A percentile compares a stretch with the other conserved stretches of the same genome.
Evolutionary conservation across 2,888 invertebrate species (phyloP).

Genomic region (Rotaria socialis): DNA sequence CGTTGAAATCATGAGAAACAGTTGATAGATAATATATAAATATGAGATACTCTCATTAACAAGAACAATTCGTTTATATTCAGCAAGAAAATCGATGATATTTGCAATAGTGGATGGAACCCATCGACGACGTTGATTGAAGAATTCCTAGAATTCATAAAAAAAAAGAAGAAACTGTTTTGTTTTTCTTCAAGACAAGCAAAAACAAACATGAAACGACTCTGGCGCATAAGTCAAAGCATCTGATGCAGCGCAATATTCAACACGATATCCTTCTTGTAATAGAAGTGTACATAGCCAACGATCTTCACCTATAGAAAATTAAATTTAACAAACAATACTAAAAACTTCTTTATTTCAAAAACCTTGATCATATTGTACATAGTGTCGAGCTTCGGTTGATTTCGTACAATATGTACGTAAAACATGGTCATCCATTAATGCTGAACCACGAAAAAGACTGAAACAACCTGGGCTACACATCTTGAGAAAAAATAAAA

Average conservation of each 20-base stretch:
- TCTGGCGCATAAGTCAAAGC: constrained; percentile 97
- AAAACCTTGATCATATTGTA: constrained; percentile 87
- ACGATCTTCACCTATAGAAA: constrained; percentile 75
- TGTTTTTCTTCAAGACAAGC: too few relatives aligned
- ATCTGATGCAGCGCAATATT: constrained; percentile 98
- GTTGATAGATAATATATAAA: constrained; percentile 53
- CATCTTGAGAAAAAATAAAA: constrained; percentile 60
- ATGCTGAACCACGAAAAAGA: constrained; percentile 87
- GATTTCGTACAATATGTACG: constrained; percentile 84
- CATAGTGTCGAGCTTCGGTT: constrained; percentile 88
- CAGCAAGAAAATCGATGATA: constrained; percentile 77
- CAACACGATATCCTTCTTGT: constrained; percentile 93
- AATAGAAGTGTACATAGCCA: constrained; percentile 95
- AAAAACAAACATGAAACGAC: constrained; percentile 52
- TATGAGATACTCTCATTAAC: constrained; percentile 54
- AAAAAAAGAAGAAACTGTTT: background rate
- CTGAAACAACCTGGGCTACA: constrained; percentile 98
- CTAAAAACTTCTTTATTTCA: background rate
- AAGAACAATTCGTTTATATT: constrained; percentile 51
- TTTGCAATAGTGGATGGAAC: constrained; percentile 97
- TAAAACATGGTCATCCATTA: constrained; percentile 99
- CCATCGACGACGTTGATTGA: constrained; percentile 95
- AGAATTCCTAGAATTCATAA: constrained; percentile 79
- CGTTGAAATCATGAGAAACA: constrained; percentile 50
- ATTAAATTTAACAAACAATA: background rate